Evolutionary conservation across 2,797 vertebrate species (phyloP).

Genomic region (Carapus acus): DNA sequence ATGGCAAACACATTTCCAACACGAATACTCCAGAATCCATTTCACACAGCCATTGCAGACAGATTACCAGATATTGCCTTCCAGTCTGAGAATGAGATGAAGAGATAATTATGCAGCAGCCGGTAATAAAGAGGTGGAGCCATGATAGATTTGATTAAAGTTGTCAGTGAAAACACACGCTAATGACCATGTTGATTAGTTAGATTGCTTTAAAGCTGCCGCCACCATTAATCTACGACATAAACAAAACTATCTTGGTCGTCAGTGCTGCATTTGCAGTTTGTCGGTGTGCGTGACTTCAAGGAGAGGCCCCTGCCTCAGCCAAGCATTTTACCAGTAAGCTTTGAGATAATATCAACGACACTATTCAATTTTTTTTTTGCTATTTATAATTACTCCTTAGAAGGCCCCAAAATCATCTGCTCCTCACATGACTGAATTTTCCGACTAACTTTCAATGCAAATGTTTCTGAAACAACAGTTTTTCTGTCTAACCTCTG

Average conservation of each 20-base stretch:
- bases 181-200: slow-evolving; percentile 75
- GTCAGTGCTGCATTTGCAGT: slow-evolving; percentile 46
- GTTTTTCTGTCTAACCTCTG: too few species aligned
- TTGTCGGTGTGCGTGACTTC: slow-evolving; percentile 16
- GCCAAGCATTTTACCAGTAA: not conserved
- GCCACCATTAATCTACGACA: slow-evolving; percentile 62
- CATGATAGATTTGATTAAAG: slow-evolving; percentile 69
- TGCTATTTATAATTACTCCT: too few species aligned
- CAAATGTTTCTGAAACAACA: too few species aligned
- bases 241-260: slow-evolving; percentile 55
- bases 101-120: slow-evolving; percentile 67
- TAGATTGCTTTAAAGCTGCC: slow-evolving; percentile 61
- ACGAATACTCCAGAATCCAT: slow-evolving; percentile 53
- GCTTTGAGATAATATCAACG: too few species aligned
- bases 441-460: too few species aligned
- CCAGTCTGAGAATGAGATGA: slow-evolving; percentile 65
- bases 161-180: slow-evolving; percentile 67
- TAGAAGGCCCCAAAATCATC: too few species aligned
- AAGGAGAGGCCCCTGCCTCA: not conserved
- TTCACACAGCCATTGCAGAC: slow-evolving; percentile 58
- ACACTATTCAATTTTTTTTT: too few species aligned
- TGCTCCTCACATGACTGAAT: too few species aligned
- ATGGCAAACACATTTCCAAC: slow-evolving; percentile 53
- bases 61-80: slow-evolving; percentile 66
- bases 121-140: slow-evolving; percentile 57